Evolutionary conservation across 2,888 invertebrate species (phyloP), one percentile per base, ranked within the genome.

Genomic region (Poecilobothrus nobilitatus): DNA sequence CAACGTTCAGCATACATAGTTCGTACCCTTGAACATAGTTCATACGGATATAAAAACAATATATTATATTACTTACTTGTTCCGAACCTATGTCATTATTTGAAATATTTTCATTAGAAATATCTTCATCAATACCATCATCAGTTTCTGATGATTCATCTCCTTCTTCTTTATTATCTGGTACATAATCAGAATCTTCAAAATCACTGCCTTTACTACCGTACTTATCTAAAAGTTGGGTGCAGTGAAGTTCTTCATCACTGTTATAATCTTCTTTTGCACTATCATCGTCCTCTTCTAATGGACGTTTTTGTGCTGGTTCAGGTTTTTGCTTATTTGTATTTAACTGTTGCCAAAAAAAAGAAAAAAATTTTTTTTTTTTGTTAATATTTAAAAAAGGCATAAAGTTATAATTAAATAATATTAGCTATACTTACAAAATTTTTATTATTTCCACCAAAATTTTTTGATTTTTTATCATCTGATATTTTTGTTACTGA

Each of bases 151-250:
- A 65, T 15, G 53, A 53, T 53, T 53, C 53, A 18, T 15, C 18
- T 18, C 18, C 18, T 53, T 2, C 2, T 18, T 53, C 53, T 18
- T 61, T 53, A 20, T 20, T 44, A 12, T 65, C 68, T n/a, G 79
- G 79, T 68, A 78, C 71, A 71, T 76, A 80, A 66, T 80, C 80
- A 0, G 79, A 76, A 65, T 72, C 73, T 67, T 79, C 79, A 69
- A 77, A 75, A 5, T 77, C 79, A 10, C 78, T 78, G 66, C 75
- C 73, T 63, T 73, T 53, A 4, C 61, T 73, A 62, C 74, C 76
- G 68, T 77, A 80, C 69, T 78, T 79, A 34, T 76, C 71, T 33
- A 80, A 71, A 72, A 79, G 71, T 73, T 80, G 73, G 37, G 74
- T 74, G 18, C 77, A 70, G 9, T 78, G 76, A 22, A 80, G 65